Evolutionary conservation across 2,888 invertebrate species (phyloP).

Genomic region (Callinectes sapidus): DNA sequence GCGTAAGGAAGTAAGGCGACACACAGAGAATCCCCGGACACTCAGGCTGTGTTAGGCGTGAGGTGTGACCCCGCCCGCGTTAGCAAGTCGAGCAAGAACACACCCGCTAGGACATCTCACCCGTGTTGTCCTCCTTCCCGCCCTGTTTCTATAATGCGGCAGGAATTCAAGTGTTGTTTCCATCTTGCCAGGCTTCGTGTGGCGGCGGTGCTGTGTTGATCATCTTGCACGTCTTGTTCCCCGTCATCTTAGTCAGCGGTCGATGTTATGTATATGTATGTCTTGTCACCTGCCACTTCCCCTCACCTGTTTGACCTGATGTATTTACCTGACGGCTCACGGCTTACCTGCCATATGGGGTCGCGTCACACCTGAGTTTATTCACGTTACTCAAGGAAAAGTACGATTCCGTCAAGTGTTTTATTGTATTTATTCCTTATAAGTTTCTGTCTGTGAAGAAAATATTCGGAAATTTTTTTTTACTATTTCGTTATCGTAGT

Average conservation of each 20-base stretch:
- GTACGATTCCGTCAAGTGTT: background rate
- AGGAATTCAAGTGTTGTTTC: background rate
- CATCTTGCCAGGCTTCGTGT: background rate
- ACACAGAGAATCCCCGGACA: background rate
- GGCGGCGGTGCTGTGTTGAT: background rate
- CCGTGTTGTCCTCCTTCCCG: background rate
- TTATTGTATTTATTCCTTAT: background rate
- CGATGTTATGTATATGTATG: background rate
- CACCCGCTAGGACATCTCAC: background rate
- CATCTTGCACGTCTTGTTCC: background rate
- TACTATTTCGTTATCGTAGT: background rate
- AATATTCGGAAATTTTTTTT: background rate
- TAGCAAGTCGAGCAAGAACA: constrained; percentile 13
- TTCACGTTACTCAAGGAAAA: background rate
- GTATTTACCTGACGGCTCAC: background rate
- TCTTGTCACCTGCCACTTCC: background rate
- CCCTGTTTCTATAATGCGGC: background rate
- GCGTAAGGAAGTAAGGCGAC: constrained; percentile 11
- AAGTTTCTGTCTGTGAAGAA: background rate
- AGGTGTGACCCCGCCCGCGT: constrained; percentile 20
- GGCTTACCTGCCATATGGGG: background rate
- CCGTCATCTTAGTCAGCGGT: background rate
- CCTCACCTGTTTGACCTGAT: background rate
- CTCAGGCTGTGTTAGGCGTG: background rate
- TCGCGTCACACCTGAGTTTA: background rate